Base-by-base conservation (phyloP, 2,113 vertebrate genomes). In the Corythornis madagascariensis region DNA sequence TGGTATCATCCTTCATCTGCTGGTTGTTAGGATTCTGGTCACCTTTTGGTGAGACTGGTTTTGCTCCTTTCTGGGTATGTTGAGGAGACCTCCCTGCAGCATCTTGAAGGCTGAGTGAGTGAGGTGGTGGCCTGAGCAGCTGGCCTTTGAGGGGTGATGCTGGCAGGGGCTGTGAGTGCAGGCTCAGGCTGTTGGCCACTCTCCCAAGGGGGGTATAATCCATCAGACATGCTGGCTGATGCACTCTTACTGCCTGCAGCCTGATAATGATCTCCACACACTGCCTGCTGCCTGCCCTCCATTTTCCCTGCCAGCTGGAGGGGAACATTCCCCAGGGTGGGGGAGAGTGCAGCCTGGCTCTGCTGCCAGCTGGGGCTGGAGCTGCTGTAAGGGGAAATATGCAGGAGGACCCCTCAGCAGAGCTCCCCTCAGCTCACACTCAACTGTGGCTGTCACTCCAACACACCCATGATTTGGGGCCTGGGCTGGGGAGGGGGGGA, bases 381-480 rank as follows among this genome's bases (percentile, higher is more conserved):
- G 35, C 24, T 83, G 38, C 53, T 61, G 50, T 18, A 33, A 12
- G 73, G 38, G 43, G 16, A 74, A 64, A 43, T 2, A 42, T 33
- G 10, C 31, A 17, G 0, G 4, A n/a, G 42, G 26, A 1, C 31
- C 60, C 5, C 45, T 71, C 88, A 80, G 65, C 89, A 73, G 63
- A 16, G 59, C 29, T 90, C 22, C 59, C 25, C 45, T n/a, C 48
- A 0, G 0, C 0, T 8, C 16, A 9, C 4, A 2, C 50, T 86
- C 28, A 13, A 4, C 50, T 2, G 1, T 0, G 0, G 19, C 52
- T 86, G 60, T 74, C 81, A 7, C 63, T 66, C 47, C 6, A 64
- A 21, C 4, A 10, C 0, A 0, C 66, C 57, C 25, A 11, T 1
- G 6, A 4, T 20, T 12, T 10, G 17, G 56, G 70, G 40, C 0